These are phyloP conservation scores for Agrotis ipsilon DNA, from an alignment of 2,888 invertebrate species.

Conservation along the genomic window DNA sequence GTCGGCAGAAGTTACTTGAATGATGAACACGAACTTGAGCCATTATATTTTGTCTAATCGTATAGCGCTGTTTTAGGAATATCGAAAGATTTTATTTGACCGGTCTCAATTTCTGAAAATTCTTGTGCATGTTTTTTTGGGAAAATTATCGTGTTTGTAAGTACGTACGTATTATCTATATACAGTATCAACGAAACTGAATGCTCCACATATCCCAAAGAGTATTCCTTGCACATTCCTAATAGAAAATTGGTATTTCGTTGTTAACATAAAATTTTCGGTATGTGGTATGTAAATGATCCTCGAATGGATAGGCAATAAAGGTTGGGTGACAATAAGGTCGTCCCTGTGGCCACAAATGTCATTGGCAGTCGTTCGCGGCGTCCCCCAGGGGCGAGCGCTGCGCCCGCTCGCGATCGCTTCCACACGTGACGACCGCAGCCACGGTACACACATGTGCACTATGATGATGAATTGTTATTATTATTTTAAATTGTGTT, in stretches of 20 bases:
- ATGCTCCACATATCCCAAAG: not conserved
- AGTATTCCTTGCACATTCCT: not conserved
- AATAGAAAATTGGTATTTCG: conserved; percentile 10
- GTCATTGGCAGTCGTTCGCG: conserved; percentile 39
- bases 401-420: conserved; percentile 31
- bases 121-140: too few relatives aligned
- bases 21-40: conserved; percentile 59
- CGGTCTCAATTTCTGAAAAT: too few relatives aligned
- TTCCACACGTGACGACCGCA: conserved; percentile 38
- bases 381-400: conserved; percentile 33
- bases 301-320: conserved; percentile 45
- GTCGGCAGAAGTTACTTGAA: conserved; percentile 58
- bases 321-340: conserved; percentile 35
- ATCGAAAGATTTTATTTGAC: not conserved
- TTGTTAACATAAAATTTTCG: conserved; percentile 19
- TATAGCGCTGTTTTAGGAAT: conserved; percentile 5
- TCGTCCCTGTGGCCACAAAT: conserved; percentile 21
- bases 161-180: not conserved
- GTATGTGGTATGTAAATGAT: conserved; percentile 26
- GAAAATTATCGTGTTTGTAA: not conserved
- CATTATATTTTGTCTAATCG: conserved; percentile 50
- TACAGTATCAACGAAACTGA: not conserved
- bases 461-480: conserved; percentile 5
- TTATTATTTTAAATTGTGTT: too few relatives aligned
- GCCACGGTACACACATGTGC: conserved; percentile 50